Evolutionary conservation across 2,113 vertebrate species (phyloP).

Genomic region (Mirza zaza): DNA sequence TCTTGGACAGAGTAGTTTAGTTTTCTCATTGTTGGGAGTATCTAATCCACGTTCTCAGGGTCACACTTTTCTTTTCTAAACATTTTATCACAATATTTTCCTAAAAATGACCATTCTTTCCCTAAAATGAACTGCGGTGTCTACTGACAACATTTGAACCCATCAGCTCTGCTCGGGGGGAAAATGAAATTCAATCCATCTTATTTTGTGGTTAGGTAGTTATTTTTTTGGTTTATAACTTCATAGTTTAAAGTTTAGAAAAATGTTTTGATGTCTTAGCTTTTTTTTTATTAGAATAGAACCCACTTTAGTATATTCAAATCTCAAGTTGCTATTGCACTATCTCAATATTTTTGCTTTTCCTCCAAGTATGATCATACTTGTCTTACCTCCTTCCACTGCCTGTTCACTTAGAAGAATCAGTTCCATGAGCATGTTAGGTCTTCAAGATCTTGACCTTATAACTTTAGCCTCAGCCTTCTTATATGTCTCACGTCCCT

Average conservation of each 20-base stretch:
- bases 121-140: conserved; percentile 33
- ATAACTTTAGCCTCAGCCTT: background rate
- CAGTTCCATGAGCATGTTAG: background rate
- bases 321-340: background rate
- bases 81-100: conserved; percentile 49
- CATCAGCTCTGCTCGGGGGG: background rate
- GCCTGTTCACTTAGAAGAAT: background rate
- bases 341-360: background rate
- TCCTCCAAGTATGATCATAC: background rate
- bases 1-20: background rate
- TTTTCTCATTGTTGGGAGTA: background rate
- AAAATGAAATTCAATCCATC: conserved; percentile 36
- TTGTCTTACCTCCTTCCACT: background rate
- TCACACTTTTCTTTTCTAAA: conserved; percentile 18
- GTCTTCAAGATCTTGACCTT: background rate
- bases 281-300: background rate
- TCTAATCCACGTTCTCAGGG: background rate
- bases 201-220: conserved; percentile 50
- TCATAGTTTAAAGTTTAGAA: conserved; percentile 61
- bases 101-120: conserved; percentile 39
- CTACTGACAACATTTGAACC: conserved; percentile 8
- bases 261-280: background rate
- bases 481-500: background rate
- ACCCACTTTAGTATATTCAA: background rate
- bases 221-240: conserved; percentile 51